Conservation (phyloP, 2,797 vertebrate species). For the Myripristis jacobus region DNA sequence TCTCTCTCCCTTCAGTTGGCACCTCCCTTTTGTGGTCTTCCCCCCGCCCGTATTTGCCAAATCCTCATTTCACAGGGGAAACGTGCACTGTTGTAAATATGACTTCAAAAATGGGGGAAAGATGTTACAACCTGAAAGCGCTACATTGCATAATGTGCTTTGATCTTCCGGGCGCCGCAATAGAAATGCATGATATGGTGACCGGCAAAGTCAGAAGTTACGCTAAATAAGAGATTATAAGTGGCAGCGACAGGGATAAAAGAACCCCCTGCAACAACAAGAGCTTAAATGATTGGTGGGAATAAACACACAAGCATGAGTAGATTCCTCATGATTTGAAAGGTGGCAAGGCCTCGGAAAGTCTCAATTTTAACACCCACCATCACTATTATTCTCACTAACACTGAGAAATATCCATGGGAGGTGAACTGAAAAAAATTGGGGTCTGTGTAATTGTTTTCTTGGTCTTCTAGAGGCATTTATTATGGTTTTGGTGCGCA, state of each 20-base stretch:
- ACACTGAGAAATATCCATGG: conserved; percentile 53
- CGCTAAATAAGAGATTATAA: conserved; percentile 51
- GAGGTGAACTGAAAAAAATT: conserved; percentile 26
- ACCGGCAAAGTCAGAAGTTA: conserved; percentile 65
- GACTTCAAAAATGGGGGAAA: conserved; percentile 57
- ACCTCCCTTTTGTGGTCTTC: conserved; percentile 29
- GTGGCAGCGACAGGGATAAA: conserved; percentile 75
- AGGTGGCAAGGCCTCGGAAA: conserved; percentile 51
- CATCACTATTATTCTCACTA: conserved; percentile 46
- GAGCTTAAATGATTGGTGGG: conserved; percentile 64
- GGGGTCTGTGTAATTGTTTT: conserved; percentile 51
- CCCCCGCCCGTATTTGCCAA: conserved; percentile 48
- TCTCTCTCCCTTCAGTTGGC: conserved; percentile 8
- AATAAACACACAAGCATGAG: conserved; percentile 67
- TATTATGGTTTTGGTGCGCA: conserved; percentile 41
- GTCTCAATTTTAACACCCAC: conserved; percentile 68
- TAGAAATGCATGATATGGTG: conserved; percentile 58
- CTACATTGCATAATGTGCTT: conserved; percentile 66
- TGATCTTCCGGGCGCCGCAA: conserved; percentile 57
- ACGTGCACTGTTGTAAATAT: conserved; percentile 48
- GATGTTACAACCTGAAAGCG: conserved; percentile 55
- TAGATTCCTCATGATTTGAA: conserved; percentile 53
- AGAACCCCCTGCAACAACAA: conserved; percentile 69
- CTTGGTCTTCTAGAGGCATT: conserved; percentile 58
- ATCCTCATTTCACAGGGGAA: conserved; percentile 30